Evolutionary conservation across 2,113 vertebrate species (phyloP).

Genomic region (Semicossyphus pulcher): DNA sequence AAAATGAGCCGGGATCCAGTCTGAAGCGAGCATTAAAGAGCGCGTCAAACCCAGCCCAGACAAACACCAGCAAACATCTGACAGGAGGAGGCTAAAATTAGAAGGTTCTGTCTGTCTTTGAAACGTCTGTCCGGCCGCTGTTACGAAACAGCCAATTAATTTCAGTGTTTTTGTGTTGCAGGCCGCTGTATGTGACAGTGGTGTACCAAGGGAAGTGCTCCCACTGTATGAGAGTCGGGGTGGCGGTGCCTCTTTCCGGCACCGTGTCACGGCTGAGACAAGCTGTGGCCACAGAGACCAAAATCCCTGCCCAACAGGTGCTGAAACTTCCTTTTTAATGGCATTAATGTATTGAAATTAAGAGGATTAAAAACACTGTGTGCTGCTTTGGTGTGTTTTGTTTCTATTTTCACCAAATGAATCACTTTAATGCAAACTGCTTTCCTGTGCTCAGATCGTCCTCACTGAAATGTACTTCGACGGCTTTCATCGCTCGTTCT

Average conservation of each 20-base stretch:
- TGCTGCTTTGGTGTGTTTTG: too few species aligned
- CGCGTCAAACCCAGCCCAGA: conserved; percentile 22
- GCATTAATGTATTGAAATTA: background rate
- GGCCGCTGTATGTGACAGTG: conserved; percentile 95
- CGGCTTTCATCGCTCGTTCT: conserved; percentile 98
- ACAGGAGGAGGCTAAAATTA: conserved; percentile 68
- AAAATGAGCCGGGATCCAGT: conserved; percentile 16
- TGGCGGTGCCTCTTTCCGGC: conserved; percentile 93
- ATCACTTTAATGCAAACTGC: too few species aligned
- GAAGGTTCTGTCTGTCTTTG: conserved; percentile 47
- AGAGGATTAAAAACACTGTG: conserved; percentile 21
- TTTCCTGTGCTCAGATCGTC: conserved; percentile 89
- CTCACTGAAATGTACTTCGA: conserved; percentile 99
- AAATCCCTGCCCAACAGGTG: conserved; percentile 97
- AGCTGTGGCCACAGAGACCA: conserved; percentile 94
- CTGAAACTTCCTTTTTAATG: background rate
- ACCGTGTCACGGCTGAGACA: conserved; percentile 93
- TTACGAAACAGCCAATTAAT: conserved; percentile 48
- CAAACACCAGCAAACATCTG: conserved; percentile 19
- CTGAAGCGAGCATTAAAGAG: conserved; percentile 30
- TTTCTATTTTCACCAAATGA: too few species aligned
- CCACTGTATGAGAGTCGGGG: conserved; percentile 96
- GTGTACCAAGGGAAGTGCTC: conserved; percentile 98
- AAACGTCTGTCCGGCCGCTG: conserved; percentile 6
- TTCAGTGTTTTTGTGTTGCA: conserved; percentile 66